Evolutionary conservation across 2,113 vertebrate species (phyloP).

Genomic region (Dromas ardeola): DNA sequence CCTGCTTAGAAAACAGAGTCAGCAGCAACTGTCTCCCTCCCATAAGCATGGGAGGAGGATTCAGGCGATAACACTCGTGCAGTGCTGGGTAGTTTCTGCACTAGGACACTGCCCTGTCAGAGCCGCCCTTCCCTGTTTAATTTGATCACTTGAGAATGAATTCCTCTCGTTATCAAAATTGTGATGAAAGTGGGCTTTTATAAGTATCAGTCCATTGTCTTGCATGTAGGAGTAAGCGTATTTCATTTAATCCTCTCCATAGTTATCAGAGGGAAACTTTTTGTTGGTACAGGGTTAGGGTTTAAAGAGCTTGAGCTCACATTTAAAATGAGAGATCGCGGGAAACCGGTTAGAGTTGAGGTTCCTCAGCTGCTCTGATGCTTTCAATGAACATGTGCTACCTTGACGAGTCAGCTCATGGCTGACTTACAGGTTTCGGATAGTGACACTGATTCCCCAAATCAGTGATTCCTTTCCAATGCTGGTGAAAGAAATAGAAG

Average conservation of each 20-base stretch:
- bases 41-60: background rate
- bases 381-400: background rate
- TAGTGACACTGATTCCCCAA: rapidly evolving
- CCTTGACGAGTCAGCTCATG: background rate
- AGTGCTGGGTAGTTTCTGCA: background rate
- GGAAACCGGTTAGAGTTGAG: background rate
- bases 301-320: background rate
- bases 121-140: background rate
- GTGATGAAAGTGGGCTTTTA: background rate
- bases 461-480: background rate
- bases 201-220: background rate
- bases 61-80: background rate
- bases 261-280: background rate
- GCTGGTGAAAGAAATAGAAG: background rate
- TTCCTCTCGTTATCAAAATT: background rate
- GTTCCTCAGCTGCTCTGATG: background rate
- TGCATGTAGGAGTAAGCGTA: background rate
- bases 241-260: background rate
- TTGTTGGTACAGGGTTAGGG: background rate
- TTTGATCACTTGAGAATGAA: background rate
- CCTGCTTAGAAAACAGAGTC: background rate
- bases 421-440: background rate
- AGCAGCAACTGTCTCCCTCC: background rate
- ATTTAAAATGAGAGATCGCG: background rate
- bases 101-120: background rate